These are phyloP conservation scores for Actenoides hombroni DNA, from an alignment of 2,113 vertebrate species.

Conservation along the genomic window DNA sequence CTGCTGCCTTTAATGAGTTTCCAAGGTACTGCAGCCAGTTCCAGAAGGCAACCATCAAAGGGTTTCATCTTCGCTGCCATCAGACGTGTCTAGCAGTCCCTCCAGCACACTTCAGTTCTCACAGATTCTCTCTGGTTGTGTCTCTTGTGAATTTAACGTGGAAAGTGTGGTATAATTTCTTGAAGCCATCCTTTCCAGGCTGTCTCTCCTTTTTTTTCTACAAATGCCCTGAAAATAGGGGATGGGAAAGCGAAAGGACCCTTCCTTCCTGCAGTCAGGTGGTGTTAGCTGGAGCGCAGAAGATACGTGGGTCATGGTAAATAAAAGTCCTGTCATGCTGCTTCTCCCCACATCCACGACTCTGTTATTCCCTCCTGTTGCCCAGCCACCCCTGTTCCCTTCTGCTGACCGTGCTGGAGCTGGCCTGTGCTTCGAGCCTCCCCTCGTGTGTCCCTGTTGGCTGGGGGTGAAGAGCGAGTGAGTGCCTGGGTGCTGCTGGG, in stretches of 20 bases:
- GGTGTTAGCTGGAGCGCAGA: neutral
- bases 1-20: constrained; percentile 61
- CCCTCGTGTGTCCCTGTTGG: rapidly evolving
- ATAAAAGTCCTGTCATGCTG: neutral
- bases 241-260: neutral
- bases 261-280: neutral
- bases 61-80: neutral
- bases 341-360: neutral
- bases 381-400: neutral
- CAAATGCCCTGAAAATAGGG: neutral
- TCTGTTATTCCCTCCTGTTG: neutral
- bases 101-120: neutral
- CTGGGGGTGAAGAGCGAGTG: neutral
- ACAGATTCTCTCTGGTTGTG: neutral
- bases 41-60: constrained; percentile 54
- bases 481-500: rapidly evolving
- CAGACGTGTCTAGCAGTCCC: neutral
- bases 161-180: neutral
- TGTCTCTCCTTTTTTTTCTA: neutral
- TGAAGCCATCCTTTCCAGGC: neutral
- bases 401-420: neutral
- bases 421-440: neutral
- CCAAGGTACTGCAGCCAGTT: constrained; percentile 45
- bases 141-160: neutral
- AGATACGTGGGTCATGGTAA: neutral